These are phyloP conservation scores for Crossaster papposus DNA, from an alignment of 53 echinoderm and acorn worm genomes.

Conservation along the genomic window DNA sequence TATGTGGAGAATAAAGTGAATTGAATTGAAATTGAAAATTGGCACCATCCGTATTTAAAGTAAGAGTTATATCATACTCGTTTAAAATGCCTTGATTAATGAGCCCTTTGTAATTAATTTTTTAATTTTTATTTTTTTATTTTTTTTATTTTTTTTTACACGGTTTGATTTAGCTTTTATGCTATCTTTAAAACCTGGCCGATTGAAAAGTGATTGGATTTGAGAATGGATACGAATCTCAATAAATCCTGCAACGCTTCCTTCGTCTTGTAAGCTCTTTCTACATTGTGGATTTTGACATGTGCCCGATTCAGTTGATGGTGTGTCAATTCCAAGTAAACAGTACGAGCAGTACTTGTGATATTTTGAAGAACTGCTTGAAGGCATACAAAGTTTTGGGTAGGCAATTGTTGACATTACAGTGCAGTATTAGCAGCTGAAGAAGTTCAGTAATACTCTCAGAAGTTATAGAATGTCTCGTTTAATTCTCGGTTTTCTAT, in stretches of 20 bases:
- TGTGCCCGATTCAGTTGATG: neutral
- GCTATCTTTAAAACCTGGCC: constrained; percentile 49
- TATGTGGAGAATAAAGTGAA: no score
- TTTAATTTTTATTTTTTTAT: constrained; percentile 57
- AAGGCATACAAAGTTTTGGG: constrained; percentile 7
- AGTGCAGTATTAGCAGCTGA: constrained; percentile 2
- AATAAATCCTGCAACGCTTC: constrained; percentile 26
- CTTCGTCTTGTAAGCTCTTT: constrained; percentile 1
- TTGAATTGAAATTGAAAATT: no score
- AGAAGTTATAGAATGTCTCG: constrained; percentile 12
- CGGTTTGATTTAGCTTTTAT: constrained; percentile 51
- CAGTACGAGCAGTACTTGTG: constrained; percentile 12
- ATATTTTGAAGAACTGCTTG: neutral
- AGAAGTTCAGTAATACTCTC: constrained; percentile 20
- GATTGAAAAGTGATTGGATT: constrained; percentile 39
- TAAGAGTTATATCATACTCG: constrained; percentile 35
- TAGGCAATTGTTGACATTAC: constrained; percentile 2
- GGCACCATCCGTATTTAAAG: constrained; percentile 59
- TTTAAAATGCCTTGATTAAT: constrained; percentile 35
- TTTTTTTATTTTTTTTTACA: constrained; percentile 1
- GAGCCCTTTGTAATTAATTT: constrained; percentile 25
- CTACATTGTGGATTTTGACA: constrained; percentile 34
- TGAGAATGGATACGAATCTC: constrained; percentile 53
- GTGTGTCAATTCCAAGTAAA: constrained; percentile 3
- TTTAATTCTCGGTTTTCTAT: no score